Evolutionary conservation across 2,113 vertebrate genomes (phyloP), one percentile per base, ranked within the genome.

Genomic region (Ptyas mucosa): DNA sequence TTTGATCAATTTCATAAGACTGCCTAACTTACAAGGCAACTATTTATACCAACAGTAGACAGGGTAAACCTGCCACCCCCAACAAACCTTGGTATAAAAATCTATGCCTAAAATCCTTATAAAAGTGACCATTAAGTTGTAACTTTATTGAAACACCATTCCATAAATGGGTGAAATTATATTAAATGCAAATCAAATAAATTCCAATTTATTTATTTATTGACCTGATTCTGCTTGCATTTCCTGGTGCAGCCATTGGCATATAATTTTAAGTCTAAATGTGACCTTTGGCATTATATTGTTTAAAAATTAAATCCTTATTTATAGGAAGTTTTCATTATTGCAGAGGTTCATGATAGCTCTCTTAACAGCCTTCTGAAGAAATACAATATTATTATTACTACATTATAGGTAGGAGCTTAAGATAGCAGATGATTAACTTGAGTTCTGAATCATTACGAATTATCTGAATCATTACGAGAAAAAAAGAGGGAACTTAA

Each of bases 401-500:
- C 3, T 29, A 34, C 8, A 24, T 61, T 57, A n/a, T 29, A 81
- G 26, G 20, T 11, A 21, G 7, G 9, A 39, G 49, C 14, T 89
- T 43, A 85, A 9, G 54, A 3, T 85, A 20, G 43, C 1, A 57
- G n/a, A 49, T 89, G 21, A 89, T 58, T 46, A 75, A 18, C 3
- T 55, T 75, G 24, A 5, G 23, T 14, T 46, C 75, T 24, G 10
- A 69, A 81, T 90, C 34, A 86, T 93, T 96, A 49, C 88, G 57
- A 91, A 49, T 4, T 91, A 21, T 58, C n/a, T 39, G 87, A 93
- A 46, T n/a, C n/a, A n/a, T n/a, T n/a, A n/a, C n/a, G 93, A 43
- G 93, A 92, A 43, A 91, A 61, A 88, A 1, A 91, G 54, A 89
- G 90, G 18, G 81, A 8, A 92, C 7, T 39, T n/a, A 39, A 21